Base-by-base conservation (phyloP, 2,113 vertebrate species). In the Agapornis roseicollis region DNA sequence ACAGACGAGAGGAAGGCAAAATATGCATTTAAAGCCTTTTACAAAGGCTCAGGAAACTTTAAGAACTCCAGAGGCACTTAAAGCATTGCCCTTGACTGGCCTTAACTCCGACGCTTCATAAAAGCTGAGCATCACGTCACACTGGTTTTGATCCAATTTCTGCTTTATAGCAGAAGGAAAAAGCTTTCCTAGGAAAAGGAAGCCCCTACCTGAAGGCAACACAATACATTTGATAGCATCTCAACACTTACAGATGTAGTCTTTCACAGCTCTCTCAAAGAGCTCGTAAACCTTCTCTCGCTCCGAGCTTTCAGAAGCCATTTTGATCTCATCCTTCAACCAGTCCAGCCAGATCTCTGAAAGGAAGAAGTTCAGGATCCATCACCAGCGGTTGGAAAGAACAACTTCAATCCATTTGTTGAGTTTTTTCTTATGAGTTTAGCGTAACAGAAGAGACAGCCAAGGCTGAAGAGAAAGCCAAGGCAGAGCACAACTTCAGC, bases 331-430 rank as follows among this genome's bases (percentile, higher is more conserved):
- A 89, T 99, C 99, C 28, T 99, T 99, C 73, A 99, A 96, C 99
- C 99, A 99, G 89, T 99, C 99, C 84, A 99, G 94, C 99, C 99
- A 99, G 61, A 99, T 99, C 92, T 99, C 99, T 99, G 72, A 80
- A 31, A 94, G n/a, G 64, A 80, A 82, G 27, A 41, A 33, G 55
- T 25, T 66, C 3, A 73, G 9, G 70, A 42, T 1, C 12, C 23
- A 50, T 58, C 28, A 55, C 0, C 37, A 31, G 12, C 3, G 6
- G 1, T 52, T 27, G 70, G 11, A 44, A 72, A 55, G 7, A 41
- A 2, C 4, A 53, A 35, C 2, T 33, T 33, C 49, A 10, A 11
- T 2, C 17, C 28, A 28, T 12, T 6, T 24, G 5, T 7, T 25
- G 12, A 42, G 11, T 33, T 35, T 35, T 10, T 55, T 25, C 47